Percentiles rank a stretch among this genome's conserved stretches.
phyloP scores from a whole-genome alignment of 2,888 invertebrate species.

The Dicyrtoma fusca region DNA sequence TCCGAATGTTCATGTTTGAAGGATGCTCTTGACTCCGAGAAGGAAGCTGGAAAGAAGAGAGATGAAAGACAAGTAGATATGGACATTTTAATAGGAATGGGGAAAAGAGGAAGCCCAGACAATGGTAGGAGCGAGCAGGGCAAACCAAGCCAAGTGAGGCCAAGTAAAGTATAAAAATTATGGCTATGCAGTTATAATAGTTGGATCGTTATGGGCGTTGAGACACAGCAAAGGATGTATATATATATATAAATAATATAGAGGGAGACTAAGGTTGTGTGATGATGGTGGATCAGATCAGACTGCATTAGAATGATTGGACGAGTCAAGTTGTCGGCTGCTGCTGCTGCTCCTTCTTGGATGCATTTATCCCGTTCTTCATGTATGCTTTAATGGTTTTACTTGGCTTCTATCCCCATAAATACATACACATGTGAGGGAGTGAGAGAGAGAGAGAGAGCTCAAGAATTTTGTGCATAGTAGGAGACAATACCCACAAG shows the following conservation, averaged over 20 bases:
- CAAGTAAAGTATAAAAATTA: background rate
- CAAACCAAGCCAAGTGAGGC: background rate
- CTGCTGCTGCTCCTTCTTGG: too few species aligned
- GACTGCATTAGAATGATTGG: slow-evolving; percentile 43
- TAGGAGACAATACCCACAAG: slow-evolving; percentile 38
- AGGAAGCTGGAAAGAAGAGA: slow-evolving; percentile 8
- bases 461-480: background rate
- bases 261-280: slow-evolving; percentile 20
- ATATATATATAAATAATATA: too few species aligned
- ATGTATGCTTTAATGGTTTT: background rate
- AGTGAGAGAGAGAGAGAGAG: slow-evolving; percentile 4
- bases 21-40: background rate
- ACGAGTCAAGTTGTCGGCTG: slow-evolving; percentile 12
- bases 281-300: slow-evolving; percentile 41
- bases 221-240: background rate
- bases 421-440: background rate
- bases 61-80: background rate
- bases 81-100: background rate
- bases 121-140: background rate
- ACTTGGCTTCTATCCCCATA: background rate
- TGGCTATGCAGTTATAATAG: background rate
- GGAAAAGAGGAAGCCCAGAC: background rate
- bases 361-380: background rate
- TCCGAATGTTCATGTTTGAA: too few species aligned
- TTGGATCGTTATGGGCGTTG: background rate